phyloP scores from a whole-genome alignment of 92 coral and sea anemone genomes.

The Chrysogorgia sp. region DNA sequence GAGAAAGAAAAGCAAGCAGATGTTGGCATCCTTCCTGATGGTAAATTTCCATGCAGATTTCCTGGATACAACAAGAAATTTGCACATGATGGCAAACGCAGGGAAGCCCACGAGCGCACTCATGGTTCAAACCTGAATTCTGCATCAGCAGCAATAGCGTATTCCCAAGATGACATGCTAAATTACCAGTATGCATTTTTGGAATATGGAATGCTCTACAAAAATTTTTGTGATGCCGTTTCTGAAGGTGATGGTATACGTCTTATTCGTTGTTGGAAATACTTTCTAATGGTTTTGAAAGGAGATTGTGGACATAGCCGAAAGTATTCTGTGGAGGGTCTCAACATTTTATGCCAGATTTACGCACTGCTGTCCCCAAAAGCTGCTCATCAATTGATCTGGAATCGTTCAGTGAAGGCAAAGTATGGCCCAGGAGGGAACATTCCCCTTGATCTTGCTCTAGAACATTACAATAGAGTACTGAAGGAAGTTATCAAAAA shows the following conservation, averaged over 20 bases:
- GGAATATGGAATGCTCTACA: neutral
- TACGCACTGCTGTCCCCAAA: no score
- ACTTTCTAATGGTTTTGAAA: no score
- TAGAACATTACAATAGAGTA: no score
- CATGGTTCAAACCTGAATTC: neutral
- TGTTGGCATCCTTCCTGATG: neutral
- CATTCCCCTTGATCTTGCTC: no score
- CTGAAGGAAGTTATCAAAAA: no score
- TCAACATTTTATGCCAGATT: no score
- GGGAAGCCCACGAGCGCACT: constrained; percentile 6
- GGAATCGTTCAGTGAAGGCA: no score
- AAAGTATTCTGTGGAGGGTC: no score
- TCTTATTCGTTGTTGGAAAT: no score
- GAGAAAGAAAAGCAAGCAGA: neutral
- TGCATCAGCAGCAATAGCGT: neutral
- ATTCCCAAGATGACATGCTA: neutral
- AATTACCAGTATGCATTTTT: neutral
- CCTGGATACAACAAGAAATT: constrained; percentile 2
- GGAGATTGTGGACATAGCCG: no score
- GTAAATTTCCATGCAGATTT: constrained; percentile 1
- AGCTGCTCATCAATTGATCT: no score
- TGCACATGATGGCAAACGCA: constrained; percentile 20
- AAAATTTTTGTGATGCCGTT: neutral
- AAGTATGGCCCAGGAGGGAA: no score
- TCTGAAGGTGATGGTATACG: constrained; percentile 6